phyloP scores from a whole-genome alignment of 2,113 vertebrate genomes.

The Recurvirostra avosetta region DNA sequence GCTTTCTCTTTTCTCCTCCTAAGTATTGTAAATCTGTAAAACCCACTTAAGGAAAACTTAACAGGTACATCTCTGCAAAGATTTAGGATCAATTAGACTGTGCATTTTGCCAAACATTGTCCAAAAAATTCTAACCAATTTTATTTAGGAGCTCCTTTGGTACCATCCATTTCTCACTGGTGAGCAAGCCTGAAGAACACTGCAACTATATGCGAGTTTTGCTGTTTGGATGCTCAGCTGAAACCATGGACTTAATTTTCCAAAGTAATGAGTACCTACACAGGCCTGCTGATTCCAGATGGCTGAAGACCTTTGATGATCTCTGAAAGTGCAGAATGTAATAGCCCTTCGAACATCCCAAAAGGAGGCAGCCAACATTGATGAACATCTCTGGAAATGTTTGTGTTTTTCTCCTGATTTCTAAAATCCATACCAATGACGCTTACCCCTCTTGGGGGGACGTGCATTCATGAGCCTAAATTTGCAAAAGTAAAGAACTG shows the following conservation, averaged over 20 bases:
- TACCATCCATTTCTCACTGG: neutral
- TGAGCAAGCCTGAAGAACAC: neutral
- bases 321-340: neutral
- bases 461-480: rapidly evolving
- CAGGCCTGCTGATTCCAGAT: neutral
- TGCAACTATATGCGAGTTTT: neutral
- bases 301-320: neutral
- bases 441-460: neutral
- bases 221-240: neutral
- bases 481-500: neutral
- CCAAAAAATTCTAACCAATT: neutral
- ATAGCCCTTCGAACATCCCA: neutral
- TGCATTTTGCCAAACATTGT: neutral
- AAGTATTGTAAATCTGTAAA: neutral
- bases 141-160: neutral
- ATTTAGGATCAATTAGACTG: neutral
- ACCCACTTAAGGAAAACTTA: neutral
- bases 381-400: neutral
- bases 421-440: neutral
- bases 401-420: neutral
- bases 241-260: neutral
- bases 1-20: neutral
- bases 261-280: neutral
- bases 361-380: neutral
- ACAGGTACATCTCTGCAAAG: neutral